Base-by-base conservation (phyloP, 1,140 invertebrate genomes). In the Batillaria attramentaria region DNA sequence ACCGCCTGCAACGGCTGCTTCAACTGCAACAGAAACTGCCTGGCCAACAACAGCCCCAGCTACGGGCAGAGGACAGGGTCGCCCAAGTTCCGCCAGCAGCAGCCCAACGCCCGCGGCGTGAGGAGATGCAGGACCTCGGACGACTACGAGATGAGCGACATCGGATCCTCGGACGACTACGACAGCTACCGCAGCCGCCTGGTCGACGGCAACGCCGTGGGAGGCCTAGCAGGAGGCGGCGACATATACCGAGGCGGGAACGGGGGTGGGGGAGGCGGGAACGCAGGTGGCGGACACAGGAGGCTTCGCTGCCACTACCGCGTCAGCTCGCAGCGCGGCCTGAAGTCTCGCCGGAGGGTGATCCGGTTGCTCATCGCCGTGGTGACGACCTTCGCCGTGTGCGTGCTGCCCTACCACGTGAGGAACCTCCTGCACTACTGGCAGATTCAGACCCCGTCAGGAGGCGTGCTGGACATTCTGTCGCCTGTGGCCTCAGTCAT, bases 401-500 rank as follows among this genome's bases (percentile, higher is more conserved):
- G 95, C 91, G 96, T 97, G 89, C 90, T 97, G 35, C 96, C 96
- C 0, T 95, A 95, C 89, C 96, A 97, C 91, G 94, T 94, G 0
- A 92, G 95, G 18, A 95, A 96, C 87, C 93, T 96, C 91, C 95
- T 95, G 94, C 94, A 95, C 50, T 87, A 84, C 69, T 89, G 87
- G 87, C 24, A 80, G 18, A 37, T 87, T 2, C 60, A 79, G 60
- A 31, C 69, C 0, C 35, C 74, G 62, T 93, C 92, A 41, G 93
- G 93, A 68, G 92, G 94, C 83, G 94, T 95, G 85, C 95, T 94
- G 86, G 93, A 94, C 24, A 91, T 96, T 1, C 92, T 97, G 66
- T 96, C 95, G 3, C 95, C 95, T 1, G 92, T 95, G n/a, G 96
- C 95, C 13, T 96, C 95, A 89, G 93, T 97, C 60, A 93, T 96